Evolutionary conservation across 2,888 invertebrate species (phyloP).

Genomic region (Stictocephala bisonia): DNA sequence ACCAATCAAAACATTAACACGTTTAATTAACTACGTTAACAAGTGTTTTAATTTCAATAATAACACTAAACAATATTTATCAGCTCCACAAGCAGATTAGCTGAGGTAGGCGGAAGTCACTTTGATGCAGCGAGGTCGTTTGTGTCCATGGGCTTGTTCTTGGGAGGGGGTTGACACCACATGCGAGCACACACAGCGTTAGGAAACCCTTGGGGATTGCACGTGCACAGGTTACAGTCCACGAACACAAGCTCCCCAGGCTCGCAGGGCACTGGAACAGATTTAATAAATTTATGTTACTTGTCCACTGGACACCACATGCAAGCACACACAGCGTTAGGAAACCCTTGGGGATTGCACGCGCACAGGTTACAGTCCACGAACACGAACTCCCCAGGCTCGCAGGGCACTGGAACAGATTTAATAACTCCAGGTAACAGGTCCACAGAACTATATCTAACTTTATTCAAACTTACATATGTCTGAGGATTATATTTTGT

Average conservation of each 20-base stretch:
- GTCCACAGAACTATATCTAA: too few relatives aligned
- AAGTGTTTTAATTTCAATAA: not conserved
- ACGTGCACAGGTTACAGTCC: slow-evolving; percentile 58
- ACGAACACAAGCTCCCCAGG: slow-evolving; percentile 59
- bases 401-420: slow-evolving; percentile 52
- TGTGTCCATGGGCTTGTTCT: slow-evolving; percentile 43
- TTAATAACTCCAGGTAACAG: not conserved
- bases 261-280: slow-evolving; percentile 52
- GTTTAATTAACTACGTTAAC: not conserved
- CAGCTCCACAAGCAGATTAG: not conserved
- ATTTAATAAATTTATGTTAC: not conserved
- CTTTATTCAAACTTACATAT: too few relatives aligned
- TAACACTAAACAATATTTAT: not conserved
- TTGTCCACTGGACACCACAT: too few relatives aligned
- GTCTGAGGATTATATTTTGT: too few relatives aligned
- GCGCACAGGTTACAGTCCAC: slow-evolving; percentile 59
- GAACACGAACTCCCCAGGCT: slow-evolving; percentile 57
- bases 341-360: slow-evolving; percentile 52
- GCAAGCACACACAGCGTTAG: not conserved
- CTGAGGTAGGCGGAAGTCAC: not conserved
- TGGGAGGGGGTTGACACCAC: slow-evolving; percentile 58
- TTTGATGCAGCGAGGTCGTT: slow-evolving; percentile 29
- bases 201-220: slow-evolving; percentile 56
- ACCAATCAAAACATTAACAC: too few relatives aligned
- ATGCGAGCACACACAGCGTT: slow-evolving; percentile 58